Evolutionary conservation across 2,888 invertebrate genomes (phyloP).

Genomic region (Agapetus fuscipes): DNA sequence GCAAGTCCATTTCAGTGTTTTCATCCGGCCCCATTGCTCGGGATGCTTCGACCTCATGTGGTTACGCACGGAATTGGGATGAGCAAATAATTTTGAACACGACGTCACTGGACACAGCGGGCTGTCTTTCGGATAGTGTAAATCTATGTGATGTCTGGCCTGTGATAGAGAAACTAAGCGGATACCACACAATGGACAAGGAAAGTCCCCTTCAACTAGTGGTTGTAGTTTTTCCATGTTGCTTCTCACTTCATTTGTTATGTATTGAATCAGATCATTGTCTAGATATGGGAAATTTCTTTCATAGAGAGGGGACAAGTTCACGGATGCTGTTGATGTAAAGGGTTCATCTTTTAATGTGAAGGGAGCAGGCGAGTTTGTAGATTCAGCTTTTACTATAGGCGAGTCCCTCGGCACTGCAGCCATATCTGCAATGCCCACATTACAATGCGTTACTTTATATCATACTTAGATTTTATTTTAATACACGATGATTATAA

Average conservation of each 20-base stretch:
- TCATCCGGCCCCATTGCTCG: conserved; percentile 74
- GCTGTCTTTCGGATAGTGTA: conserved; percentile 78
- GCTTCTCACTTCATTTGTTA: conserved; percentile 32
- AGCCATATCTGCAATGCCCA: conserved; percentile 54
- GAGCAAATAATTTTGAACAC: conserved; percentile 67
- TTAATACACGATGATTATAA: too few relatives aligned
- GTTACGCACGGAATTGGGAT: conserved; percentile 80
- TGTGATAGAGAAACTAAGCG: conserved; percentile 55
- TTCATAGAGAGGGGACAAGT: conserved; percentile 10
- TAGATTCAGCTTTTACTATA: too few relatives aligned
- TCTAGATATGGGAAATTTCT: conserved; percentile 13
- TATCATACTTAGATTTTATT: too few relatives aligned
- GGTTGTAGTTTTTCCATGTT: conserved; percentile 23
- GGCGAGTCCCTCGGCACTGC: conserved; percentile 29
- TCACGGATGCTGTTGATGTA: conserved; percentile 31
- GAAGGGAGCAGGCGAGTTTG: conserved; percentile 30
- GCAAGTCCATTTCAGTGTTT: conserved; percentile 66
- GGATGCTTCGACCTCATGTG: conserved; percentile 80
- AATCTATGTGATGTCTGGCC: conserved; percentile 66
- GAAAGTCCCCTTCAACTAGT: conserved; percentile 30
- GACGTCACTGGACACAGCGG: conserved; percentile 68
- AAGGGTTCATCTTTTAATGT: conserved; percentile 28
- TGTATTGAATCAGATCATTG: conserved; percentile 16
- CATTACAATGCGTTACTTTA: conserved; percentile 25
- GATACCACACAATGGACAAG: conserved; percentile 66